phyloP scores from a whole-genome alignment of 2,113 vertebrate species.

The Ophiodon elongatus region DNA sequence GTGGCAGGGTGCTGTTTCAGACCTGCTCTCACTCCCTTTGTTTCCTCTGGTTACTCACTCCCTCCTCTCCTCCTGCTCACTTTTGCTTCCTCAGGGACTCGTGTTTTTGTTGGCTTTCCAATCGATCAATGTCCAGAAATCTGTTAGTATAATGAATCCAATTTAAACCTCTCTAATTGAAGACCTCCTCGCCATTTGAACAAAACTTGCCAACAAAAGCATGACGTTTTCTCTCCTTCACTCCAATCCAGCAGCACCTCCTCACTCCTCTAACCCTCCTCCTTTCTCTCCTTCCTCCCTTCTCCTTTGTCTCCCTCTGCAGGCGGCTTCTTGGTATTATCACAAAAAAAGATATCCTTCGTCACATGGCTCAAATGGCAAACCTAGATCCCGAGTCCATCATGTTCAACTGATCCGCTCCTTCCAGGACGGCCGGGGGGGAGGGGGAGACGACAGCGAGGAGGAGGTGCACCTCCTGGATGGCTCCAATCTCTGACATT shows the following conservation, averaged over 20 bases:
- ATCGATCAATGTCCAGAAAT: neutral
- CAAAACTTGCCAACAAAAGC: constrained; percentile 70
- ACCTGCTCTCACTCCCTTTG: constrained; percentile 19
- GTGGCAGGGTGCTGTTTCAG: constrained; percentile 34
- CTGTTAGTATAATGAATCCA: neutral
- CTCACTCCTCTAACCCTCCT: neutral
- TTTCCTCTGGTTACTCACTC: constrained; percentile 3
- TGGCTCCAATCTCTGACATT: constrained; percentile 89
- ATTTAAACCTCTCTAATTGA: neutral
- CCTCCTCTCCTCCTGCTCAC: constrained; percentile 37
- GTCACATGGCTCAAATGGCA: constrained; percentile 99
- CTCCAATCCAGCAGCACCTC: neutral
- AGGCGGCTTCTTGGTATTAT: constrained; percentile 99
- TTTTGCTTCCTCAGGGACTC: constrained; percentile 48
- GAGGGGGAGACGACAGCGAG: constrained; percentile 79
- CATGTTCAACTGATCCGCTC: constrained; percentile 97
- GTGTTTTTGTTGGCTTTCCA: constrained; percentile 70
- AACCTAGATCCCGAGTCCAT: constrained; percentile 98
- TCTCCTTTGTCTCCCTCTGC: constrained; percentile 70
- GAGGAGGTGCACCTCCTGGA: constrained; percentile 93
- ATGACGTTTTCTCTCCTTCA: constrained; percentile 25
- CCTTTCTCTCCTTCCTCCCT: constrained; percentile 12
- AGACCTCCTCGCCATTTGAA: neutral
- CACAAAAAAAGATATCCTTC: constrained; percentile 99
- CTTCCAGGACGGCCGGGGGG: constrained; percentile 85